Percentiles rank a stretch among this genome's conserved stretches.
Conservation (phyloP, 92 coral and sea anemone species). For the Epizoanthus fatuus region DNA sequence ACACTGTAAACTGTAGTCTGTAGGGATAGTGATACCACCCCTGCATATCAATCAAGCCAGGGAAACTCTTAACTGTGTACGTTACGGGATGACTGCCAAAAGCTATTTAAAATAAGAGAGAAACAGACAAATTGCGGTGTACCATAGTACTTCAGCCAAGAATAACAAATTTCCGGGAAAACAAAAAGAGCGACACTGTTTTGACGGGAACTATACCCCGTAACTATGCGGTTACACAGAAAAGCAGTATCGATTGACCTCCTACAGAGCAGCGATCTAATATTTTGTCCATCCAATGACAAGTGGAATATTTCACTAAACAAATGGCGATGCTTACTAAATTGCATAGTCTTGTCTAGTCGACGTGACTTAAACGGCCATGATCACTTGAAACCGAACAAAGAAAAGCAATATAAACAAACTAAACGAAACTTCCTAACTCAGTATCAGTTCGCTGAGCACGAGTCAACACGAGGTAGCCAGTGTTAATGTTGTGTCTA, state of each 20-base stretch:
- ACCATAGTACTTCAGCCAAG: neutral
- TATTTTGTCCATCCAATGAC: neutral
- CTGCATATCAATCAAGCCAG: too few species aligned
- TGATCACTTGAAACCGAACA: neutral
- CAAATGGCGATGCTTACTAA: neutral
- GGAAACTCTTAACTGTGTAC: too few species aligned
- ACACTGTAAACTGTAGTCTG: too few species aligned
- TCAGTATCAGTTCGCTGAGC: neutral
- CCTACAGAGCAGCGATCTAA: neutral
- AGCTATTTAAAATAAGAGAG: neutral
- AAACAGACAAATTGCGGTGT: neutral
- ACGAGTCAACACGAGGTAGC: too few species aligned
- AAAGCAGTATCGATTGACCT: neutral
- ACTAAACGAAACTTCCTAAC: neutral
- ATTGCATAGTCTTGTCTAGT: neutral
- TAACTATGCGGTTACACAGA: neutral
- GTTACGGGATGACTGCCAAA: too few species aligned
- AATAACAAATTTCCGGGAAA: neutral
- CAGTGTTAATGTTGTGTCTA: neutral
- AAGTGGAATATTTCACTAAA: too few species aligned
- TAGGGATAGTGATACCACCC: too few species aligned
- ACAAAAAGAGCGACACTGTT: neutral
- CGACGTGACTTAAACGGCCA: neutral
- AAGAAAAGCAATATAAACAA: neutral
- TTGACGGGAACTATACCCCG: neutral